Percentiles rank a stretch among this genome's conserved stretches.
These are phyloP conservation scores for Polypterus bichir DNA, from an alignment of 2,113 vertebrate genomes.

Conservation along the genomic window DNA sequence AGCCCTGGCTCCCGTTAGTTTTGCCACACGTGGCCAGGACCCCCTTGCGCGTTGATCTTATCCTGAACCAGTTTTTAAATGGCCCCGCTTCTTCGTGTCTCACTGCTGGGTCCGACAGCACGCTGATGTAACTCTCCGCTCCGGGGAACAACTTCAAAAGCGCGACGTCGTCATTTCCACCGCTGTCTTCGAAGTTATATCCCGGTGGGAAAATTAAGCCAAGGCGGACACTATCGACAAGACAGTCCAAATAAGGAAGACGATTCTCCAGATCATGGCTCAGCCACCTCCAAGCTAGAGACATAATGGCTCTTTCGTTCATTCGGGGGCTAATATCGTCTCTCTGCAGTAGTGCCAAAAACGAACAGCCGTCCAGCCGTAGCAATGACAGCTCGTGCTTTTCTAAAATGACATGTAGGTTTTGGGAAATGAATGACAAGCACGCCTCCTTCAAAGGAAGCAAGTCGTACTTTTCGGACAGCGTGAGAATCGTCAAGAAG, in stretches of 20 bases:
- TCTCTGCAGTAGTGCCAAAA: conserved; percentile 9
- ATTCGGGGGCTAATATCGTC: conserved; percentile 11
- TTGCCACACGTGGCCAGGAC: conserved; percentile 15
- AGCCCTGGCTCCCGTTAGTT: conserved; percentile 14
- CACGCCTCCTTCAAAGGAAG: conserved; percentile 1
- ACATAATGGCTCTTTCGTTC: conserved; percentile 8
- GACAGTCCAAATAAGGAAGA: background rate
- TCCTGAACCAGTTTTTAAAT: conserved; percentile 13
- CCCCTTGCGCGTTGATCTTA: conserved; percentile 11
- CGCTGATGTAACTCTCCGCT: too few relatives aligned
- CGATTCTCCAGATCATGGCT: conserved; percentile 3
- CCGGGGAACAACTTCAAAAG: too few relatives aligned
- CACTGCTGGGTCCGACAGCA: too few relatives aligned
- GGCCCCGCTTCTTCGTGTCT: background rate
- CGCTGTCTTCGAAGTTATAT: conserved; percentile 2
- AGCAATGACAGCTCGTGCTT: conserved; percentile 4
- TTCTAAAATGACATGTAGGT: conserved; percentile 6
- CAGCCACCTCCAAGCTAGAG: conserved; percentile 9
- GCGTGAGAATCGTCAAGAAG: conserved; percentile 8
- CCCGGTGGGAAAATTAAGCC: conserved; percentile 12
- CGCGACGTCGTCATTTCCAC: too few relatives aligned
- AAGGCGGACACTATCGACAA: conserved; percentile 7
- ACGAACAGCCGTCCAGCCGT: conserved; percentile 6
- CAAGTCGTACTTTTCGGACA: conserved; percentile 12
- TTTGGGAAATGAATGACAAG: conserved; percentile 7